Conservation (phyloP, 1,140 invertebrate genomes). For the Caenorhabditis inopinata region DNA sequence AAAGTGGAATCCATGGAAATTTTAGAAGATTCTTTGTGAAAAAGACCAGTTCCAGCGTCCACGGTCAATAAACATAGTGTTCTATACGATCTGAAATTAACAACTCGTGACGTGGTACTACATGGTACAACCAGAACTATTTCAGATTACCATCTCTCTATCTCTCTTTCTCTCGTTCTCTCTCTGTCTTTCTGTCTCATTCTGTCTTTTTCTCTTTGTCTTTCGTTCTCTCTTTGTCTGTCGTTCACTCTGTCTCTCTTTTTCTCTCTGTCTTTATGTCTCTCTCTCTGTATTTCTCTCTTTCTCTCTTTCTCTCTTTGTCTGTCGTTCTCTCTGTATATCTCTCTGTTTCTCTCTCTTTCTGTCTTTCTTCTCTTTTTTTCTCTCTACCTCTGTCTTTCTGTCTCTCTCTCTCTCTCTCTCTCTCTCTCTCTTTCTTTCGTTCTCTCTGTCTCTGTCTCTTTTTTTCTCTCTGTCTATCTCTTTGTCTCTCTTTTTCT, state of each 20-base stretch:
- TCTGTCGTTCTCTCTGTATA: not conserved
- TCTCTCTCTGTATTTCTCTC: not conserved
- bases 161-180: not conserved
- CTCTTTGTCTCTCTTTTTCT: not conserved
- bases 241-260: too few species aligned
- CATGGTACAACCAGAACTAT: not conserved
- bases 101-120: not conserved
- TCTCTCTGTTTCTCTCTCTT: not conserved
- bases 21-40: too few species aligned
- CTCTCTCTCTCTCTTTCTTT: not conserved
- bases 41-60: not conserved
- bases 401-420: too few species aligned
- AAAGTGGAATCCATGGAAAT: too few species aligned
- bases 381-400: too few species aligned
- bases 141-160: too few species aligned
- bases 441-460: too few species aligned
- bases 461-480: too few species aligned
- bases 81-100: slow-evolving; percentile 25
- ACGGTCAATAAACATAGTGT: not conserved
- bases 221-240: not conserved
- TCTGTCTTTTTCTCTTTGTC: not conserved
- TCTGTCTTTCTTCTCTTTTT: not conserved
- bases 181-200: not conserved
- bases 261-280: not conserved
- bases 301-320: not conserved